These are phyloP conservation scores for Hypercompe scribonia DNA, from an alignment of 2,888 invertebrate species.

Conservation along the genomic window DNA sequence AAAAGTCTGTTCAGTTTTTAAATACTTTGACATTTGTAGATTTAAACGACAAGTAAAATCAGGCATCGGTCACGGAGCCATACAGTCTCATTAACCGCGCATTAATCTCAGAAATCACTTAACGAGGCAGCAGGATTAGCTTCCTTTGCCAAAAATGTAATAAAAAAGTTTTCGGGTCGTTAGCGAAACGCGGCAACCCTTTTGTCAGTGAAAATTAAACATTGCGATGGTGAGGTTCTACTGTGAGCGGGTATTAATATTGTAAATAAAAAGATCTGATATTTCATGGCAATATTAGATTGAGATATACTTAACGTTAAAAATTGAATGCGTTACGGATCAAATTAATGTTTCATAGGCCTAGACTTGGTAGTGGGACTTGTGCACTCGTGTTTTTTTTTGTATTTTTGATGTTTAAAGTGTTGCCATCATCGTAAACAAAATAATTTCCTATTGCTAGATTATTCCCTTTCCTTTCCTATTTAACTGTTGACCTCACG, in stretches of 20 bases:
- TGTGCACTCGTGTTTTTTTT: too few species aligned
- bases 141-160: conserved; percentile 60
- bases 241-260: conserved; percentile 31
- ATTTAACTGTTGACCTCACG: too few species aligned
- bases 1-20: background rate
- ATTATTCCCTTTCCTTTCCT: too few species aligned
- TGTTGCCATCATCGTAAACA: too few species aligned
- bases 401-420: too few species aligned
- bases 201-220: conserved; percentile 55
- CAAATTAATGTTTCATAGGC: too few species aligned
- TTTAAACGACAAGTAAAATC: conserved; percentile 42
- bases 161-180: conserved; percentile 68
- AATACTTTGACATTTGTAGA: conserved; percentile 35
- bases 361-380: too few species aligned
- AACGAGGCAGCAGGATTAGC: conserved; percentile 70
- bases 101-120: conserved; percentile 77
- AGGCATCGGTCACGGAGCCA: conserved; percentile 45
- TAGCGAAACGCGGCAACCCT: conserved; percentile 67
- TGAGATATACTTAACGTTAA: too few species aligned
- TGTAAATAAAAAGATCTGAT: background rate
- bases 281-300: background rate
- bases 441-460: too few species aligned
- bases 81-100: conserved; percentile 66
- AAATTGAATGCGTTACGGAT: background rate
- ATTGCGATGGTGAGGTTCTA: conserved; percentile 26